Evolutionary conservation across 2,113 vertebrate species (phyloP).

Genomic region (Silurus meridionalis): DNA sequence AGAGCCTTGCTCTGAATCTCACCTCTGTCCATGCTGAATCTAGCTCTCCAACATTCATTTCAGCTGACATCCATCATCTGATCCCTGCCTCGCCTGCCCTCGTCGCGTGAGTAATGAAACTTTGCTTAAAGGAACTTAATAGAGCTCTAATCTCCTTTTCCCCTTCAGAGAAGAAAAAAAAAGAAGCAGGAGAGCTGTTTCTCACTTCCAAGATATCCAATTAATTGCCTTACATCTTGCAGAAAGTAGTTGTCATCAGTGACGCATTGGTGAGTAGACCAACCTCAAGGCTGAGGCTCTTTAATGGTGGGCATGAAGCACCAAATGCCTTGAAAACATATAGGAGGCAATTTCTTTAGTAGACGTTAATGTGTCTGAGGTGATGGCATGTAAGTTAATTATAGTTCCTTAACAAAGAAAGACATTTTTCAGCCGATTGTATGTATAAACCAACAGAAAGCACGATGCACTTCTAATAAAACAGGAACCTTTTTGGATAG

Average conservation of each 20-base stretch:
- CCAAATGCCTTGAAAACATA: neutral
- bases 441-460: neutral
- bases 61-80: conserved; percentile 55
- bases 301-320: neutral
- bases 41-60: conserved; percentile 35
- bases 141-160: conserved; percentile 50
- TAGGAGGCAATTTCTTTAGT: neutral
- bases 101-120: conserved; percentile 56
- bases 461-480: neutral
- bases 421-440: neutral
- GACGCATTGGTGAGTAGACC: conserved; percentile 42
- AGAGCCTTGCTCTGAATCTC: conserved; percentile 44
- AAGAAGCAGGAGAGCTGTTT: conserved; percentile 28
- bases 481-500: neutral
- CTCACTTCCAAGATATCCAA: conserved; percentile 50
- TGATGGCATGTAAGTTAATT: neutral
- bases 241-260: conserved; percentile 49
- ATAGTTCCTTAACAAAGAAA: neutral
- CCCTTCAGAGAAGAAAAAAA: conserved; percentile 28
- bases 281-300: conserved; percentile 25
- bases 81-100: conserved; percentile 35
- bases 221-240: conserved; percentile 47
- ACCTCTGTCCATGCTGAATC: conserved; percentile 41
- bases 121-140: conserved; percentile 54
- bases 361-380: neutral